These are phyloP conservation scores for Origma solitaria DNA, from an alignment of 2,113 vertebrate species.

Conservation along the genomic window DNA sequence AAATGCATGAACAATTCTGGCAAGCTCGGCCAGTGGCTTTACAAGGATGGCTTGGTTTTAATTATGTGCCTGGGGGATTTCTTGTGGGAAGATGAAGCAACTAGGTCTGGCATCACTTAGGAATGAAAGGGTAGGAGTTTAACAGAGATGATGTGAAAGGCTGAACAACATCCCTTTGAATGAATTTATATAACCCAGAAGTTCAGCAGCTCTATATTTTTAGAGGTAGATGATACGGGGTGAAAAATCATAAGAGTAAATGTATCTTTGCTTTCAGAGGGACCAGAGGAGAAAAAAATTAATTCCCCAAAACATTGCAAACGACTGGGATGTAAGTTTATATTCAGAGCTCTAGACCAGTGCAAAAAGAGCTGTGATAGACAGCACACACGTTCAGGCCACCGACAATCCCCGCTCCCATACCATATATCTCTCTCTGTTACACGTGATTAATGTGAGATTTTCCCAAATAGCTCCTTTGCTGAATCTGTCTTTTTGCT, in stretches of 20 bases:
- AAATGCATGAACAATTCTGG: background rate
- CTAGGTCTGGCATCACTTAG: background rate
- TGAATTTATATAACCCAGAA: background rate
- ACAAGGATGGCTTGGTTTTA: constrained; percentile 8
- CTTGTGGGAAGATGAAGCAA: constrained; percentile 11
- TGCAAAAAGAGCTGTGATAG: background rate
- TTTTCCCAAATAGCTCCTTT: background rate
- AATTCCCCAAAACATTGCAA: background rate
- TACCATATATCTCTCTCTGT: background rate
- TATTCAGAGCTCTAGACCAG: background rate
- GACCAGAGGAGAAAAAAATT: background rate
- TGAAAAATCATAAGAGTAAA: background rate
- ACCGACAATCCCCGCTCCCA: background rate
- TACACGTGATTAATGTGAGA: background rate
- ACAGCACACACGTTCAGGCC: fast-evolving
- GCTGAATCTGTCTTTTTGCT: background rate
- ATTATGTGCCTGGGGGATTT: constrained; percentile 3
- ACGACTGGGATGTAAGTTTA: background rate
- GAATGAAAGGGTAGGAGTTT: background rate
- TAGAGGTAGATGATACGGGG: background rate
- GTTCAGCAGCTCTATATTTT: background rate
- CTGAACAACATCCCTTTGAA: background rate
- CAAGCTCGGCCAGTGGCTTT: background rate
- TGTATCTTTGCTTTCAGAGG: background rate
- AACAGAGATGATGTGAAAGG: background rate